Conservation (phyloP, 2,797 vertebrate species). For the Mastacembelus armatus region DNA sequence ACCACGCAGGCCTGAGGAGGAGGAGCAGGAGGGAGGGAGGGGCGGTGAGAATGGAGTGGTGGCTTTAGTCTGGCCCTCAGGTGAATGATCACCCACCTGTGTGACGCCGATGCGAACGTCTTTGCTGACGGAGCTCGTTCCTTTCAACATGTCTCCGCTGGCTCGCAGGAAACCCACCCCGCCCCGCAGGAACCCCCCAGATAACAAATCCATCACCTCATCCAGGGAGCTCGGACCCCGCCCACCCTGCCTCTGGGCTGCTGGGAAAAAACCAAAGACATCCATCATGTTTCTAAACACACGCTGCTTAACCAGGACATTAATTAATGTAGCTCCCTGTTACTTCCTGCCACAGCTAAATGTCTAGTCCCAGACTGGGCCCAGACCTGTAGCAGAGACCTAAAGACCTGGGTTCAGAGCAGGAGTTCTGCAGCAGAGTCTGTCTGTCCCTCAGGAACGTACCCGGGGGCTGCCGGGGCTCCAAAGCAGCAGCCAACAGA, state of each 20-base stretch:
- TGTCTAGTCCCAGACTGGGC: too few species aligned
- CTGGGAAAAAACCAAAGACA: not conserved
- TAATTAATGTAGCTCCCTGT: too few species aligned
- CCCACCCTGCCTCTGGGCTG: constrained; percentile 75
- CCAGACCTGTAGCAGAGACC: too few species aligned
- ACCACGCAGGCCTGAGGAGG: constrained; percentile 89
- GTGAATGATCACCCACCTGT: constrained; percentile 81
- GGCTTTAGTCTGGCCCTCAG: not conserved
- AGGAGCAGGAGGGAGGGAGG: not conserved
- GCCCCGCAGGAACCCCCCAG: constrained; percentile 90
- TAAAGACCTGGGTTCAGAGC: too few species aligned
- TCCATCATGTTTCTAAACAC: not conserved
- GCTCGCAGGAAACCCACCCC: constrained; percentile 91
- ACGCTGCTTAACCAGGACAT: not conserved
- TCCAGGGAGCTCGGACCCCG: constrained; percentile 84
- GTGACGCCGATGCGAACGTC: constrained; percentile 92
- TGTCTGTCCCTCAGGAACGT: constrained; percentile 29
- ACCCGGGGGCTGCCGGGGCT: constrained; percentile 83
- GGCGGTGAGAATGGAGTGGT: not conserved
- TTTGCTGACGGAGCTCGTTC: constrained; percentile 89
- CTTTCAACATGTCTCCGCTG: constrained; percentile 93
- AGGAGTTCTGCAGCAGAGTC: too few species aligned
- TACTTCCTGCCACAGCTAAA: too few species aligned
- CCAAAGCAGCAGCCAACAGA: constrained; percentile 87
- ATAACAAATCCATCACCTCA: constrained; percentile 90